Base-by-base conservation (phyloP, 2,113 vertebrate genomes). In the Tautogolabrus adspersus region DNA sequence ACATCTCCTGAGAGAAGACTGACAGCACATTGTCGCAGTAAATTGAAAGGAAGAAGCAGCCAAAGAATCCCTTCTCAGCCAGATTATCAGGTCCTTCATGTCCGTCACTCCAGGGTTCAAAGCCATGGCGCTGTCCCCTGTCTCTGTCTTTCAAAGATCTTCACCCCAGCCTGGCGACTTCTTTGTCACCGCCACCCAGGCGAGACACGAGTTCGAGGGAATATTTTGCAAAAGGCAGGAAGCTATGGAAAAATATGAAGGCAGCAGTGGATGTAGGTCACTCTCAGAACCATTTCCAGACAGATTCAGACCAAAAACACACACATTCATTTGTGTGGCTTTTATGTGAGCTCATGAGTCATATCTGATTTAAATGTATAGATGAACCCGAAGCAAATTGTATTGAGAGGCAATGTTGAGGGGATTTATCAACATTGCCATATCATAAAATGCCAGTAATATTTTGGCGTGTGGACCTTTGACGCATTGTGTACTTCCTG, bases 81-180 rank as follows among this genome's bases (percentile, higher is more conserved):
- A 18, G 60, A 72, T 84, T 68, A 79, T 79, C 74, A 57, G 44
- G 66, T 75, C 70, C 57, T 78, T 71, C 81, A 63, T 66, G 61
- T 58, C 68, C 59, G 47, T 78, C 81, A 61, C 70, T 59, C 26
- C 16, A 7, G 30, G 49, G 77, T 70, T 81, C 77, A 72, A 54
- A 60, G 52, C 52, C 68, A 66, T 46, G 55, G 34, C 0, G 47
- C 38, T 60, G 55, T 68, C 60, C 16, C n/a, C 19, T 47, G 23
- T 66, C 59, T 64, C 5, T 0, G 34, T 57, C 51, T 71, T 75
- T 65, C 15, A 70, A 13, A 26, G 26, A 62, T 66, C 16, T 18
- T 42, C 44, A 3, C 42, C 51, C 30, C n/a, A 22, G 58, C 38
- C 59, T 66, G 18, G 16, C 30, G 47, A 6, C 18, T 42, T 18